These are phyloP conservation scores for Anolis apletophallus DNA, from an alignment of 2,797 vertebrate species.

Conservation along the genomic window DNA sequence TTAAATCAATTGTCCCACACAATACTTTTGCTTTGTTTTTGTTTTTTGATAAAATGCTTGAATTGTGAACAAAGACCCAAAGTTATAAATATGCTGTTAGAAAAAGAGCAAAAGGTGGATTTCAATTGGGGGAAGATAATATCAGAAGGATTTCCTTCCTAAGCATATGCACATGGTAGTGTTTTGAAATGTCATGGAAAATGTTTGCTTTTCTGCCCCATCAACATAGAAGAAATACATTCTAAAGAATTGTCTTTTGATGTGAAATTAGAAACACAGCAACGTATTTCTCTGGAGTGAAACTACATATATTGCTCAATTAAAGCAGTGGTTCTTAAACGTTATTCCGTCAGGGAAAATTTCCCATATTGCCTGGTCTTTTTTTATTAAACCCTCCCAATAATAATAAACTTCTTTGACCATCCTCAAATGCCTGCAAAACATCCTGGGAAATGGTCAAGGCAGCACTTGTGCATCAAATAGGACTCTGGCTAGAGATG, in stretches of 20 bases:
- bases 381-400: no score
- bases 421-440: background rate
- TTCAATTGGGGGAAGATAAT: slow-evolving; percentile 24
- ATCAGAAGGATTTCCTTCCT: slow-evolving; percentile 53
- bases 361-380: background rate
- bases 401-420: no score
- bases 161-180: slow-evolving; percentile 39
- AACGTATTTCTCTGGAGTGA: slow-evolving; percentile 14
- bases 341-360: background rate
- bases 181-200: slow-evolving; percentile 28
- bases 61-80: slow-evolving; percentile 9
- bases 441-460: background rate
- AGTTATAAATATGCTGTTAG: slow-evolving; percentile 55
- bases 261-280: slow-evolving; percentile 51
- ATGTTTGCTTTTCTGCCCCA: no score
- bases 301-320: background rate
- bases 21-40: slow-evolving; percentile 35
- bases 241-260: slow-evolving; percentile 36
- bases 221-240: slow-evolving; percentile 27
- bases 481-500: background rate
- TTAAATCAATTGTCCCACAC: slow-evolving; percentile 52
- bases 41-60: slow-evolving; percentile 8
- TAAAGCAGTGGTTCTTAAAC: background rate
- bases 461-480: background rate
- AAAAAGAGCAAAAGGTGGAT: slow-evolving; percentile 44